Base-by-base conservation (phyloP, 2,797 vertebrate genomes). In the Sebastiscus tertius region DNA sequence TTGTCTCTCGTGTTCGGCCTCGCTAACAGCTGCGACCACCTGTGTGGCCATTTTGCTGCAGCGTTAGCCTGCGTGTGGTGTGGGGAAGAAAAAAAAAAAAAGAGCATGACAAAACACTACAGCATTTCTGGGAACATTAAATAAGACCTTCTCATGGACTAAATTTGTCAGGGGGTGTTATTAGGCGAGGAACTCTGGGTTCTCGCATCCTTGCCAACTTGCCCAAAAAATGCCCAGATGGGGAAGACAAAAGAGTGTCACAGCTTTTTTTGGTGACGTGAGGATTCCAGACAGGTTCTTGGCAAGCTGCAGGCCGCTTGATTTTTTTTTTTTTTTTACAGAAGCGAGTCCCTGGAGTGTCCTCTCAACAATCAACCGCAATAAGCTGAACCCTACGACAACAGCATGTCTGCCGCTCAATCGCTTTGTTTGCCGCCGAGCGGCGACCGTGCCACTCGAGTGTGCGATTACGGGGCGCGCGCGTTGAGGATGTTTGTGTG, bases 1-100 rank as follows among this genome's bases (percentile, higher is more conserved):
- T 88, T 75, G 84, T 93, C 87, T 69, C 82, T 78, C 66, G 81
- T 85, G 85, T 88, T 88, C 62, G 56, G 79, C 83, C 42, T 6
- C 86, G 79, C 90, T 84, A 89, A 88, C 90, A 83, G 80, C 90
- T 87, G 89, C 39, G 83, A 89, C 92, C 93, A 93, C 93, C 90
- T 88, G 87, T 86, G 85, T 82, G 87, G 89, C 89, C 89, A 69
- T 89, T 92, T 90, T 92, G 87, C 91, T 88, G 88, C 88, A 87
- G 89, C 58, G 31, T 82, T 83, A 67, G 77, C 55, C 49, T 29
- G 39, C 55, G 63, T 79, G 76, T 63, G 74, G 77, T 5, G 10
- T 72, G 52, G 36, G 24, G 11, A 4, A 11, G 36, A 0, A 3
- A 2, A 4, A 2, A 3, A 22, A 26, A 7, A 27, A 16, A 24